These are phyloP conservation scores for Heteromurus nitidus DNA, from an alignment of 2,888 invertebrate genomes.

Conservation along the genomic window DNA sequence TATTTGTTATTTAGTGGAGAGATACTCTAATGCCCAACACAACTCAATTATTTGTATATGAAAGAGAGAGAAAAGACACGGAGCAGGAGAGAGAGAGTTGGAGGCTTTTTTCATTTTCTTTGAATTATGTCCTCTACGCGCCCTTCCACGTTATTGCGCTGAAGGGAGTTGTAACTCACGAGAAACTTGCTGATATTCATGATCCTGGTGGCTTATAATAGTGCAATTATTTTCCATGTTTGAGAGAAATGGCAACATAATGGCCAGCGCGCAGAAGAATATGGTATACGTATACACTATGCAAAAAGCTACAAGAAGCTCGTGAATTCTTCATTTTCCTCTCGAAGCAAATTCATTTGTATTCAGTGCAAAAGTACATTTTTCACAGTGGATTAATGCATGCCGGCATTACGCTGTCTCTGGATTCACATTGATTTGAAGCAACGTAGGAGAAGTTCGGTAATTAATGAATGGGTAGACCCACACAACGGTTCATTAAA, in stretches of 20 bases:
- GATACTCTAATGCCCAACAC: constrained; percentile 1
- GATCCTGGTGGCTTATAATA: constrained; percentile 34
- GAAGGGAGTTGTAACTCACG: constrained; percentile 58
- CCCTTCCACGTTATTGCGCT: constrained; percentile 39
- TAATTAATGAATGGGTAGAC: too few species aligned
- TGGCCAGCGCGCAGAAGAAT: too few species aligned
- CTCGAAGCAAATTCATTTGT: too few species aligned
- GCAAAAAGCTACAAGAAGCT: background rate
- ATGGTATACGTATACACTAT: background rate
- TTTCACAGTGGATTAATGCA: too few species aligned
- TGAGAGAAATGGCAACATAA: too few species aligned
- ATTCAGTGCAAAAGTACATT: too few species aligned
- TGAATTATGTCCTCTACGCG: constrained; percentile 38
- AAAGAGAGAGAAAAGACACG: background rate
- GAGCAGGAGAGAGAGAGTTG: too few species aligned
- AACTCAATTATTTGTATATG: constrained; percentile 56
- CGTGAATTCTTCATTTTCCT: background rate
- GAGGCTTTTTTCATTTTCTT: constrained; percentile 48
- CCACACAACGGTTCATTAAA: too few species aligned
- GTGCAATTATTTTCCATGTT: constrained; percentile 49
- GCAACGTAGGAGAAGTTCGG: too few species aligned
- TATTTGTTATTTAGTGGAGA: background rate
- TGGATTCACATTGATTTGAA: too few species aligned
- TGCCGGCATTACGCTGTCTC: too few species aligned
- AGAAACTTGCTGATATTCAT: constrained; percentile 55